A percentile compares a stretch with the other conserved stretches of the same genome.
phyloP scores from a whole-genome alignment of 2,113 vertebrate species.

The Phasianus colchicus region DNA sequence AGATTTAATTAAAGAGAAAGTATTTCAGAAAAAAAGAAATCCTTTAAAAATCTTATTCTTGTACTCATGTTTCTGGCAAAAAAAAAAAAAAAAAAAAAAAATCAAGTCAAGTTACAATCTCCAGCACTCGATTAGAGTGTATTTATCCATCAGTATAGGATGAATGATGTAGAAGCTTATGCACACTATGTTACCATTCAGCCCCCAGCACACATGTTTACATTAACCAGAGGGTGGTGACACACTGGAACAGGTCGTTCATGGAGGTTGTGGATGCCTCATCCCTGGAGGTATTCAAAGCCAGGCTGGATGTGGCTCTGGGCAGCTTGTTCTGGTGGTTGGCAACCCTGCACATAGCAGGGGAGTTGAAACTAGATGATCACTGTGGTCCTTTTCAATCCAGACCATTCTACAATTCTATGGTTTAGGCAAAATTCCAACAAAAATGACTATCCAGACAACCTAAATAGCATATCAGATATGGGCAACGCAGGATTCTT shows the following conservation, averaged over 20 bases:
- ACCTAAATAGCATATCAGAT: not conserved
- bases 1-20: not conserved
- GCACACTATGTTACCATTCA: not conserved
- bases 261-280: no score
- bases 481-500: not conserved
- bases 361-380: no score
- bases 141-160: not conserved
- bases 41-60: not conserved
- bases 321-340: no score
- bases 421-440: not conserved
- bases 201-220: not conserved
- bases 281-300: no score
- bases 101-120: not conserved
- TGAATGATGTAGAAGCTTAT: not conserved
- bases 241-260: no score
- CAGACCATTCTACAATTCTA: no score
- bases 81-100: not conserved
- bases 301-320: no score
- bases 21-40: not conserved
- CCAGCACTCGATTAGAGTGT: not conserved
- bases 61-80: not conserved
- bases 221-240: not conserved
- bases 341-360: no score
- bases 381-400: no score
- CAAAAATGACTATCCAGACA: not conserved